A percentile compares a stretch with the other conserved stretches of the same genome.
Evolutionary conservation across 1,140 invertebrate species (phyloP).

Genomic region (Stegodyphus mimosarum): DNA sequence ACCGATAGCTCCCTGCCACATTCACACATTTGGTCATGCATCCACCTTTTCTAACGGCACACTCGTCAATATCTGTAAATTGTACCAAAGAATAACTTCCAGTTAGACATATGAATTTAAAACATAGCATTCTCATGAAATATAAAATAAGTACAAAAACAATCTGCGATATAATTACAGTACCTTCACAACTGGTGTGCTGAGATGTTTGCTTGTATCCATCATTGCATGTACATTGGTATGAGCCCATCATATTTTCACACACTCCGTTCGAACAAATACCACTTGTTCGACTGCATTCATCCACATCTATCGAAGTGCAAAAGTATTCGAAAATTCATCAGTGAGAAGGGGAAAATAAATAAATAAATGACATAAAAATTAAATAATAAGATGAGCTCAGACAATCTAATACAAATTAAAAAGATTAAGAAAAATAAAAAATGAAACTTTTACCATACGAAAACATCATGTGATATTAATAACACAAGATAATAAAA

Average conservation of each 20-base stretch:
- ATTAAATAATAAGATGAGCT: too few relatives aligned
- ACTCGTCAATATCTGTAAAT: conserved; percentile 76
- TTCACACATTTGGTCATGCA: conserved; percentile 92
- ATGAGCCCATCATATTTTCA: conserved; percentile 88
- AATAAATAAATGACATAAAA: background rate
- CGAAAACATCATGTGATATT: too few relatives aligned
- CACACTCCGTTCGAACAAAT: conserved; percentile 90
- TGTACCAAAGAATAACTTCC: background rate
- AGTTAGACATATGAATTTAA: too few relatives aligned
- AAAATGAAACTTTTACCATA: too few relatives aligned
- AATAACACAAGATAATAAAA: too few relatives aligned
- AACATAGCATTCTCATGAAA: too few relatives aligned
- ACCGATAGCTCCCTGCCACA: conserved; percentile 73
- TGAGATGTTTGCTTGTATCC: conserved; percentile 82
- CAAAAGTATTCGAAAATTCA: too few relatives aligned
- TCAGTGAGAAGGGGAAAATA: background rate
- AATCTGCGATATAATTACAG: background rate
- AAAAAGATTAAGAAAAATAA: too few relatives aligned
- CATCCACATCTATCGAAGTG: conserved; percentile 73
- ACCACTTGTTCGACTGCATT: conserved; percentile 83
- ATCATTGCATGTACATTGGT: conserved; percentile 84
- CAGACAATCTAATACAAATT: too few relatives aligned
- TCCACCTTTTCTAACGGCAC: conserved; percentile 76
- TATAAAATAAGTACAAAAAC: too few relatives aligned
- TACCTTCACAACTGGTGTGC: conserved; percentile 75